A percentile compares a stretch with the other conserved stretches of the same genome.
Conservation (phyloP, 2,797 vertebrate species). For the Pseudochirops corinnae region DNA sequence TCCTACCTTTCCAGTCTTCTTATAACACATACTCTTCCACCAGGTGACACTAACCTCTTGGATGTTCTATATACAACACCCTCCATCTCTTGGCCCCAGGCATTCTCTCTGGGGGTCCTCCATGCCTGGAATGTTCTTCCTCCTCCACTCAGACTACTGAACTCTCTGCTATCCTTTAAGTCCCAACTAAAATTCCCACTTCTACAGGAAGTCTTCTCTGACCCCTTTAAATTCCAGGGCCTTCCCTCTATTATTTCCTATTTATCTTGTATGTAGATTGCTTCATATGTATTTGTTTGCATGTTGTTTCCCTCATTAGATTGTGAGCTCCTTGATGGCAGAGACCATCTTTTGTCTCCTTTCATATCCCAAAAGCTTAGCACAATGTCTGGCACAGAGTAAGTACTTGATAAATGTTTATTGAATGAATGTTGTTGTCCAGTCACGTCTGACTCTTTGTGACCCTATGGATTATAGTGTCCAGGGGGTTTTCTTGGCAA, state of each 20-base stretch:
- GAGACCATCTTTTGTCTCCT: not conserved
- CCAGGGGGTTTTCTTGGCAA: not conserved
- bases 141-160: not conserved
- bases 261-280: not conserved
- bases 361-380: not conserved
- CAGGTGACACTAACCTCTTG: not conserved
- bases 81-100: not conserved
- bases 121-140: not conserved
- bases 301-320: not conserved
- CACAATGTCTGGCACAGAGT: not conserved
- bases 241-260: not conserved
- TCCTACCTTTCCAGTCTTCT: not conserved
- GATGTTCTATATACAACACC: not conserved
- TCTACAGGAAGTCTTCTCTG: not conserved
- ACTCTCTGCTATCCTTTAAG: not conserved
- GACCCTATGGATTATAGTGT: not conserved
- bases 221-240: not conserved
- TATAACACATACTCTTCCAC: not conserved
- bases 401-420: not conserved
- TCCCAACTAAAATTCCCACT: not conserved
- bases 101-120: not conserved
- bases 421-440: not conserved
- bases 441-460: not conserved
- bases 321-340: not conserved
- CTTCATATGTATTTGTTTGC: not conserved